Base-by-base conservation (phyloP, 2,797 vertebrate genomes). In the Siniperca scherzeri region DNA sequence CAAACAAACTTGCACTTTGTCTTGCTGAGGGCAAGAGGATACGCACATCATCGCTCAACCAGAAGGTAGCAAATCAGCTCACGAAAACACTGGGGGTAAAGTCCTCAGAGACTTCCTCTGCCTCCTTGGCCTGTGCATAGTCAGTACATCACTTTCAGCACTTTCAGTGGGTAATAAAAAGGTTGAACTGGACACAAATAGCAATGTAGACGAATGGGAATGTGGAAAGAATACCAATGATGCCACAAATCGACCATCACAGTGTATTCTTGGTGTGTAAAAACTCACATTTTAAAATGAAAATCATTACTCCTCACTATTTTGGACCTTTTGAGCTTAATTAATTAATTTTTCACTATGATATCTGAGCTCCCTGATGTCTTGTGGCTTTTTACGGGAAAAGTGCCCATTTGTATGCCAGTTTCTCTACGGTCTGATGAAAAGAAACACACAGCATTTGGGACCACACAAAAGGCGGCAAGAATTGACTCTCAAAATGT, bases 1-100 rank as follows among this genome's bases (percentile, higher is more conserved):
- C 82, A 89, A 90, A 91, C 88, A 93, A 93, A 88, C 81, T 92
- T 72, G 83, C 85, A 81, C 89, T 90, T 87, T 89, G 84, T 88
- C 70, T 87, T 22, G 64, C 86, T 57, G 65, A 87, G 78, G 90
- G 86, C 83, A 25, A 84, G 77, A 85, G 69, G 80, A 81, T 17
- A 60, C 40, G 56, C 85, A 83, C 88, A 36, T 82, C 87, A 53
- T 42, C 4, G 53, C 80, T 86, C 81, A 53, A 81, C 73, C 82
- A 83, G 70, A 84, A 74, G 77, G 84, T 46, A 64, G 75, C 71
- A 40, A 80, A 81, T 77, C 78, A 70, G 74, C 74, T 77, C 73
- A 4, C 1, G 40, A 82, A 48, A 68, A 76, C 84, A 81, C 42
- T 1, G 19, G 64, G 74, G 59, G 74, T 53, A 48, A 73, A 72